Conservation (phyloP, 35 echinoderm and acorn worm species). For the Heliocidaris tuberculata region DNA sequence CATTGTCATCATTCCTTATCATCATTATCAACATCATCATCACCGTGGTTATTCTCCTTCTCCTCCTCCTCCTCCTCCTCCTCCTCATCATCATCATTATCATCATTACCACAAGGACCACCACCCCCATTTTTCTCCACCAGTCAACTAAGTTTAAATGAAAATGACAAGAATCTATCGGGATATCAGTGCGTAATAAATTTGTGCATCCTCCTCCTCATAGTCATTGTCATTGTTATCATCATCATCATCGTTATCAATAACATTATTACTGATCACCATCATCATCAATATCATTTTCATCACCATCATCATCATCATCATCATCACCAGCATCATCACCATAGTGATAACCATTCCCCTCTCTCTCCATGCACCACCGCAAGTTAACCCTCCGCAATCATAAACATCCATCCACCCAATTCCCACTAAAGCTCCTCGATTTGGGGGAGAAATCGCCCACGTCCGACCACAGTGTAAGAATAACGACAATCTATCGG, state of each 20-base stretch:
- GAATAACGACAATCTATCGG: background rate
- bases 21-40: background rate
- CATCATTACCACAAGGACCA: background rate
- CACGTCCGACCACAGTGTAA: background rate
- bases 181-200: background rate
- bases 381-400: background rate
- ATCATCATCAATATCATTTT: conserved; percentile 41
- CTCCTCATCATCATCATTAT: conserved; percentile 26
- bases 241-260: background rate
- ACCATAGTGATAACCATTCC: background rate
- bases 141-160: no score
- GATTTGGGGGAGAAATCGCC: background rate
- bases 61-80: conserved; percentile 22
- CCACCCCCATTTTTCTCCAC: background rate
- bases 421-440: background rate
- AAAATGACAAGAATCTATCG: background rate
- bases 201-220: background rate
- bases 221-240: no score
- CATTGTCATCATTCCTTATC: background rate
- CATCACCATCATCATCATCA: conserved; percentile 42
- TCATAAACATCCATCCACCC: background rate
- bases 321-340: conserved; percentile 35
- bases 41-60: background rate
- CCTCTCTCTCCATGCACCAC: background rate
- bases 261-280: background rate